Base-by-base conservation (phyloP, 2,113 vertebrate genomes). In the Osmerus mordax region DNA sequence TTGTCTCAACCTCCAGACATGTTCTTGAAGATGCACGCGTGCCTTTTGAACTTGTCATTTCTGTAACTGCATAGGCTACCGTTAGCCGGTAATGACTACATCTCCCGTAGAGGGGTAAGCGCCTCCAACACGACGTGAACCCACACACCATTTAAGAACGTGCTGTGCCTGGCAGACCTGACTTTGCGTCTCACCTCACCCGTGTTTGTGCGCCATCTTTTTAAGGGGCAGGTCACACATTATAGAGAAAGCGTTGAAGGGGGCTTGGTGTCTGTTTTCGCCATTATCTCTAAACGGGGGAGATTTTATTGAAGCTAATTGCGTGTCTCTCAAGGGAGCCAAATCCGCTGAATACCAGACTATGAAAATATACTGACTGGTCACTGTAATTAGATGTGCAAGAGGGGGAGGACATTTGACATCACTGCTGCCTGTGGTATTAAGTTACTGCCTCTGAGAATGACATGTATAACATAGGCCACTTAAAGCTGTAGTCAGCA, bases 241-340 rank as follows among this genome's bases (percentile, higher is more conserved):
- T 78, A 59, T 78, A 59, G 72, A 78, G 74, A 54, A 74, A 85
- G 82, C 81, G 69, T 71, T 16, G 4, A 67, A 78, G 41, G 77
- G 70, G 21, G 54, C 72, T 28, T 78, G 41, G 69, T 65, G 71
- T 80, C 86, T 91, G 85, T 79, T 89, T 87, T 77, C 62, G 72
- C 84, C 79, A 87, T 90, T 80, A 84, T 76, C 69, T 78, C 73
- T 28, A 67, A 80, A 79, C 72, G 66, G 75, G 76, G 54, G 82
- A 75, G 73, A 69, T 84, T 87, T 86, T 89, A 90, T 89, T 87
- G 84, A 90, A 89, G 86, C 87, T 90, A 90, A 91, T 88, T 87
- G 86, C 78, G 25, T 7, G 72, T 78, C 80, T 87, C 88, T 80
- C 82, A 51, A 6, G 89, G 86, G 90, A 86, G 80, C 78, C 82